Evolutionary conservation across 2,797 vertebrate genomes (phyloP), one percentile per base, ranked within the genome.

Genomic region (Gallinago solitaria): DNA sequence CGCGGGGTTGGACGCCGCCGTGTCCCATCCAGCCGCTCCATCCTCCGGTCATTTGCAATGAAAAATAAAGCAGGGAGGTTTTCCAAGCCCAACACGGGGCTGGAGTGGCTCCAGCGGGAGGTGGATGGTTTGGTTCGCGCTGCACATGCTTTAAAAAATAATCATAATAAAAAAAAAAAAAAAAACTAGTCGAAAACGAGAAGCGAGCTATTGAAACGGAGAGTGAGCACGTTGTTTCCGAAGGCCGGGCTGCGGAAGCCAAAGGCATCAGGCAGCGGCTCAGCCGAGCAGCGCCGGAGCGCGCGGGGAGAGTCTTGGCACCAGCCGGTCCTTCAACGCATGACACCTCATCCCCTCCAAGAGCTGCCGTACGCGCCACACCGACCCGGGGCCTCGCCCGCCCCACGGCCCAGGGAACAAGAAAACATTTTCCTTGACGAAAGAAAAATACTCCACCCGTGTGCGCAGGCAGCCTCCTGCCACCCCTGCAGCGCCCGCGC

Each of bases 371-470:
- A 76, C 59, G 54, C 71, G 28, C 87, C 21, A 25, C 84, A 3
- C 71, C 4, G 91, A 61, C 3, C 93, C 54, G 14, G 71, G 77
- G 85, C 88, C 86, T 87, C 85, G 9, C 93, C 93, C 59, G 30
- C 51, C 83, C 65, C 4, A 47, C 92, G 61, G 83, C 92, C 27
- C 23, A 75, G 69, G 89, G 96, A 95, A 94, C 91, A 93, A 93
- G 94, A 95, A 96, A 96, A 95, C 95, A 93, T 96, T 96, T 88
- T 87, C 95, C 92, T 96, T 88, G 76, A 93, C 1, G 65, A 91
- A 94, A 88, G 33, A 83, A 91, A 91, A 96, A 86, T 92, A 94
- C 68, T 82, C 90, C 89, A 89, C 71, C 92, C 87, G 48, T 27
- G 74, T 25, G 83, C 87, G 83, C 92, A 71, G 75, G 45, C 77